Conservation (phyloP, 2,888 invertebrate species). For the Ecdyonurus torrentis region DNA sequence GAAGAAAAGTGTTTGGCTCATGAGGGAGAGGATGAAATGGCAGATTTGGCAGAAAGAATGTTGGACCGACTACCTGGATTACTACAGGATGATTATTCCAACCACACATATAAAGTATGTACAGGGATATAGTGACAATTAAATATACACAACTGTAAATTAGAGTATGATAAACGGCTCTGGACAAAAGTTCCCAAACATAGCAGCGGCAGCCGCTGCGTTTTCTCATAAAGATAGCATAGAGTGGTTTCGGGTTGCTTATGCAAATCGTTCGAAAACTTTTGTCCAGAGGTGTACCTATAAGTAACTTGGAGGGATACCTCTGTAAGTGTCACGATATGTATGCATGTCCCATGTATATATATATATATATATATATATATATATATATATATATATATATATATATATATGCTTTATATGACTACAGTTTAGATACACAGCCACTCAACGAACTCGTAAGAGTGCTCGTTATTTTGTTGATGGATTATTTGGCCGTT, state of each 20-base stretch:
- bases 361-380: constrained; percentile 10
- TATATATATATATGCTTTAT: too few species aligned
- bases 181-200: too few species aligned
- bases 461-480: constrained; percentile 60
- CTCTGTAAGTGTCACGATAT: too few species aligned
- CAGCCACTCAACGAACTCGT: constrained; percentile 56
- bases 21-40: constrained; percentile 64
- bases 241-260: too few species aligned
- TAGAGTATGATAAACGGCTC: too few species aligned
- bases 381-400: constrained; percentile 16
- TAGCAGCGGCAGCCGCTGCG: too few species aligned
- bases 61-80: constrained; percentile 49
- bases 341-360: constrained; percentile 1
- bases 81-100: constrained; percentile 41
- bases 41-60: constrained; percentile 53
- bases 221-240: too few species aligned
- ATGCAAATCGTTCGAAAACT: too few species aligned
- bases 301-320: too few species aligned
- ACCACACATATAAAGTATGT: constrained; percentile 37
- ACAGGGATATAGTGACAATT: background rate
- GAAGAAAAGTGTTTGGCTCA: constrained; percentile 42
- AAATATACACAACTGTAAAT: background rate
- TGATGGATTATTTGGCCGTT: constrained; percentile 53
- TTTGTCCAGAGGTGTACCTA: too few species aligned
- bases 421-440: constrained; percentile 50